Percentiles rank a stretch among this genome's conserved stretches.
Conservation (phyloP, 2,888 invertebrate species). For the Mythimna ferrago region DNA sequence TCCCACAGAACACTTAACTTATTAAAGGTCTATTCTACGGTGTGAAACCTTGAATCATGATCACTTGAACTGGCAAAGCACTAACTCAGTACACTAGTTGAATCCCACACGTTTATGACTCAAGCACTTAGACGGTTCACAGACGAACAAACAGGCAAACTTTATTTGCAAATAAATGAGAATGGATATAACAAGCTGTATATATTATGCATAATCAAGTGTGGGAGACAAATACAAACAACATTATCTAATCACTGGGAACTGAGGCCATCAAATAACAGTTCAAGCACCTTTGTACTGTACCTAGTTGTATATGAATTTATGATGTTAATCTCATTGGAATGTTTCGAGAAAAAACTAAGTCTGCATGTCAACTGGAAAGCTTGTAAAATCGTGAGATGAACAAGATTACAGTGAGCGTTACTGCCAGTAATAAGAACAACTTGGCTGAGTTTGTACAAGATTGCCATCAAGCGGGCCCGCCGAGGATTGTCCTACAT, state of each 20-base stretch:
- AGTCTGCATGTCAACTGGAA: conserved; percentile 59
- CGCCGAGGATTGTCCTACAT: conserved; percentile 82
- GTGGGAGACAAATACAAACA: conserved; percentile 54
- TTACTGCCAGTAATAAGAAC: conserved; percentile 62
- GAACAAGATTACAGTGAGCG: conserved; percentile 63
- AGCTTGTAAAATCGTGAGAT: conserved; percentile 68
- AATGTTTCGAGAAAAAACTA: conserved; percentile 40
- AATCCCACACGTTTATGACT: conserved; percentile 84
- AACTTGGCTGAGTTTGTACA: conserved; percentile 61
- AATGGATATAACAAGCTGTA: conserved; percentile 42
- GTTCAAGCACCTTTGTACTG: not conserved
- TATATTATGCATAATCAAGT: conserved; percentile 41
- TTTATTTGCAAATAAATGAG: conserved; percentile 64
- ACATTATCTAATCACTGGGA: conserved; percentile 51
- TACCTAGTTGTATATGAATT: not conserved
- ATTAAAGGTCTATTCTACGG: conserved; percentile 46
- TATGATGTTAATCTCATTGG: conserved; percentile 21
- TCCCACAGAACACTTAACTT: conserved; percentile 56
- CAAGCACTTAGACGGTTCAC: conserved; percentile 80
- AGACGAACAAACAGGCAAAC: conserved; percentile 79
- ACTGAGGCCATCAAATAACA: conserved; percentile 23
- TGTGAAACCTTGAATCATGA: conserved; percentile 67
- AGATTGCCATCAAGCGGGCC: conserved; percentile 67
- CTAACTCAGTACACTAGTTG: conserved; percentile 66
- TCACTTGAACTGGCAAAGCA: conserved; percentile 55